phyloP scores from a whole-genome alignment of 1,140 invertebrate genomes.

The Diploscapter pachys region DNA sequence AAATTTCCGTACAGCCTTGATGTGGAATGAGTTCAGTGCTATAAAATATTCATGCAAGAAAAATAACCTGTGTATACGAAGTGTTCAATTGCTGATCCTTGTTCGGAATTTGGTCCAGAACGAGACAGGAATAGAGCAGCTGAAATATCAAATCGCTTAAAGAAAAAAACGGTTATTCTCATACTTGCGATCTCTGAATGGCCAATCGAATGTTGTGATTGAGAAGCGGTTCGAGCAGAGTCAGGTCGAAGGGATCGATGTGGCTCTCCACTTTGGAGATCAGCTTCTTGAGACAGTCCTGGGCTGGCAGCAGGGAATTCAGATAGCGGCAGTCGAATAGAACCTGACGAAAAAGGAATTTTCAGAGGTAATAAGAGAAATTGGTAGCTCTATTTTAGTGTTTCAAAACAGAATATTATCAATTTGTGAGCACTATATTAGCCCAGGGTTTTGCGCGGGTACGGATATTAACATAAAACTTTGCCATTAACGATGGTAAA shows the following conservation, averaged over 20 bases:
- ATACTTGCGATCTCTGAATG: constrained; percentile 20
- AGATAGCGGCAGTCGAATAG: constrained; percentile 17
- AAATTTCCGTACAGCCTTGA: too few species aligned
- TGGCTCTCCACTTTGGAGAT: constrained; percentile 15
- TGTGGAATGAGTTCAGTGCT: too few species aligned
- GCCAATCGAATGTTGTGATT: constrained; percentile 18
- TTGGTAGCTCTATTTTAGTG: too few species aligned
- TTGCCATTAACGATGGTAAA: too few species aligned
- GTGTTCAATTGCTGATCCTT: constrained; percentile 15
- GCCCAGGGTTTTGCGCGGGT: too few species aligned
- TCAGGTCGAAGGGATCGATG: constrained; percentile 32
- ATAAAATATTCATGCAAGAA: too few species aligned
- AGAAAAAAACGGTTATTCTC: background rate
- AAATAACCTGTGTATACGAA: constrained; percentile 16
- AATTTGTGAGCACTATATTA: too few species aligned
- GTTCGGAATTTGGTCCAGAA: constrained; percentile 16
- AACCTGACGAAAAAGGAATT: background rate
- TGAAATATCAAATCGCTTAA: background rate
- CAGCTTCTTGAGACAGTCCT: constrained; percentile 7
- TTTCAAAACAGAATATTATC: background rate
- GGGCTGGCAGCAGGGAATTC: constrained; percentile 11
- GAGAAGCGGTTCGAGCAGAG: constrained; percentile 24
- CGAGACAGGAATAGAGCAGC: constrained; percentile 23
- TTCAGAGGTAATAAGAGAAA: background rate
- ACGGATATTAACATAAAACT: too few species aligned